Percentiles rank a stretch among this genome's conserved stretches.
Conservation (phyloP, 2,888 invertebrate species). For the Chalcis sispes region DNA sequence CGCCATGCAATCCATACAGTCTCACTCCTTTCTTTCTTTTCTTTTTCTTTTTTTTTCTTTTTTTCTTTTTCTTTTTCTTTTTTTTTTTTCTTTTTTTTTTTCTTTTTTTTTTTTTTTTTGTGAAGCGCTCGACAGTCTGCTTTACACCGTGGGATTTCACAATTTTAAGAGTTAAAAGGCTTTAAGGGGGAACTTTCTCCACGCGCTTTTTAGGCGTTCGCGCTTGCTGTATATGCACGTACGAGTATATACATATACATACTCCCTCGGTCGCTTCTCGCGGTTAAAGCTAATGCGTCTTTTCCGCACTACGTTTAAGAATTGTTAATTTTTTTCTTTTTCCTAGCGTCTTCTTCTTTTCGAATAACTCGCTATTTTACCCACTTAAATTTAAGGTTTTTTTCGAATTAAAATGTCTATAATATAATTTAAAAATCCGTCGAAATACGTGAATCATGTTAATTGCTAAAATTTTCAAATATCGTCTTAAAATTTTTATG, state of each 20-base stretch:
- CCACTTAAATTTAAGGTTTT: not conserved
- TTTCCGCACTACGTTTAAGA: conserved; percentile 3
- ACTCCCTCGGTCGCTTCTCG: not conserved
- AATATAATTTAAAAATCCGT: too few species aligned
- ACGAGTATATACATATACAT: not conserved
- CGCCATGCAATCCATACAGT: conserved; percentile 18
- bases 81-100: too few species aligned
- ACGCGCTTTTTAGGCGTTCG: conserved; percentile 26
- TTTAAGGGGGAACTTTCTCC: conserved; percentile 13
- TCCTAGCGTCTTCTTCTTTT: too few species aligned
- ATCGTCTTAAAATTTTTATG: too few species aligned
- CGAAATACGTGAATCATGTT: too few species aligned
- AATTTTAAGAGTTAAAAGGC: conserved; percentile 47
- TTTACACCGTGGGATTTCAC: conserved; percentile 30
- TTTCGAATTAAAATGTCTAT: too few species aligned
- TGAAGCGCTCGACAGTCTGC: not conserved
- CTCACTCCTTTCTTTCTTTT: not conserved
- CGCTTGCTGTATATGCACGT: not conserved
- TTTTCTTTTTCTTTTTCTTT: too few species aligned
- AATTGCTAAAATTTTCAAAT: too few species aligned
- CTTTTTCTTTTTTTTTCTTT: too few species aligned
- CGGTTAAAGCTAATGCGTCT: conserved; percentile 23
- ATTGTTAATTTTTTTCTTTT: conserved; percentile 20
- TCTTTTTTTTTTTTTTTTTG: too few species aligned
- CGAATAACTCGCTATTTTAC: too few species aligned